These are phyloP conservation scores for Polydrusus tereticollis DNA, from an alignment of 2,888 invertebrate species.

Conservation along the genomic window DNA sequence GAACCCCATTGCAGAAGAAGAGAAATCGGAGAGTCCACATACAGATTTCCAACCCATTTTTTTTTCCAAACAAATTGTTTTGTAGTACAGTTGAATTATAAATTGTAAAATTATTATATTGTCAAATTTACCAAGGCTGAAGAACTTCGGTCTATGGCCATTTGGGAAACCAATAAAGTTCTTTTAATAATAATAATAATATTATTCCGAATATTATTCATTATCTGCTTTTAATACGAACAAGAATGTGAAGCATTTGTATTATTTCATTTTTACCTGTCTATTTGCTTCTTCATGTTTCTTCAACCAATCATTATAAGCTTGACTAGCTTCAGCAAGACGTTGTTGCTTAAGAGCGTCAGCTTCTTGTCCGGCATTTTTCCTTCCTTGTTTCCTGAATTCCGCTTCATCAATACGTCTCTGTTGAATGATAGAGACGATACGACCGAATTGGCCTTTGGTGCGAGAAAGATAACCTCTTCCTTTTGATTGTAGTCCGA, in stretches of 20 bases:
- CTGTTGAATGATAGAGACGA: conserved; percentile 62
- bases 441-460: conserved; percentile 71
- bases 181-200: no score
- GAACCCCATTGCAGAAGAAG: no score
- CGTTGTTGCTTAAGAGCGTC: conserved; percentile 79
- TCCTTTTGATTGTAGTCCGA: conserved; percentile 81
- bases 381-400: conserved; percentile 72
- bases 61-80: no score
- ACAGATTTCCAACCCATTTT: no score
- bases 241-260: background rate
- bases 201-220: no score
- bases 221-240: no score
- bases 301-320: conserved; percentile 69
- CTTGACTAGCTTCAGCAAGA: conserved; percentile 74
- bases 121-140: no score
- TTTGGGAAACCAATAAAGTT: no score
- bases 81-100: no score
- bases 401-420: conserved; percentile 74
- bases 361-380: conserved; percentile 71
- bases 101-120: no score
- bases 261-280: conserved; percentile 42
- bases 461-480: conserved; percentile 81
- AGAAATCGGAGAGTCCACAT: no score
- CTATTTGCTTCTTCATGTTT: conserved; percentile 64
- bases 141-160: no score